Percentiles rank a stretch among this genome's conserved stretches.
Evolutionary conservation across 2,113 vertebrate species (phyloP).

Genomic region (Prietella phreatophila): DNA sequence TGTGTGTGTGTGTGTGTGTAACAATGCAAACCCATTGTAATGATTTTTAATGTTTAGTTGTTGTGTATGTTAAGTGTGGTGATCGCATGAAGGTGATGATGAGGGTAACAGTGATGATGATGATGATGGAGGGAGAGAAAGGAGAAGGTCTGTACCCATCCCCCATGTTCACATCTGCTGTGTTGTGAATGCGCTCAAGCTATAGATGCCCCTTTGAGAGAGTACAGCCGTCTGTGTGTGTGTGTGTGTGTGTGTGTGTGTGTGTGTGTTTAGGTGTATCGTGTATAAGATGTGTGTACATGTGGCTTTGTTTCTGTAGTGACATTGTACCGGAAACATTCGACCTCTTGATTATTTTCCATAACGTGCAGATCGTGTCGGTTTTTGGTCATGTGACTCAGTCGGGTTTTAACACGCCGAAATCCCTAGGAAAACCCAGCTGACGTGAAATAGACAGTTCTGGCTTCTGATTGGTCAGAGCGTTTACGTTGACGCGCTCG

Average conservation of each 20-base stretch:
- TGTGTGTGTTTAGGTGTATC: not conserved
- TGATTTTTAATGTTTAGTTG: not conserved
- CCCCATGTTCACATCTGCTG: slow-evolving; percentile 47
- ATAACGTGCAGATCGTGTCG: too few relatives aligned
- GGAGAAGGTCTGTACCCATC: slow-evolving; percentile 30
- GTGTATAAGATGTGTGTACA: not conserved
- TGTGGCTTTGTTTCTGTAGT: not conserved
- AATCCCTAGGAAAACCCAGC: not conserved
- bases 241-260: slow-evolving; percentile 63
- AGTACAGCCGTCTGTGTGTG: not conserved
- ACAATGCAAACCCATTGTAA: not conserved
- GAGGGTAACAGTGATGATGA: not conserved
- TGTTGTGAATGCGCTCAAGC: slow-evolving; percentile 30
- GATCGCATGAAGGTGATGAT: not conserved
- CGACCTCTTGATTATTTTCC: not conserved
- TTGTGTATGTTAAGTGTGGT: not conserved
- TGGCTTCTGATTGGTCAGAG: not conserved
- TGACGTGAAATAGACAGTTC: not conserved
- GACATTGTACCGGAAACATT: not conserved
- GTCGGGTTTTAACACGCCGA: not conserved
- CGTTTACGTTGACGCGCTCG: not conserved
- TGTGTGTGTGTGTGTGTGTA: not conserved
- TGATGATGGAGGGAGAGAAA: not conserved
- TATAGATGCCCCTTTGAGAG: slow-evolving; percentile 10
- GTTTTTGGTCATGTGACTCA: not conserved